These are phyloP conservation scores for Ormyrus rosae DNA, from an alignment of 2,888 invertebrate species.

Conservation along the genomic window DNA sequence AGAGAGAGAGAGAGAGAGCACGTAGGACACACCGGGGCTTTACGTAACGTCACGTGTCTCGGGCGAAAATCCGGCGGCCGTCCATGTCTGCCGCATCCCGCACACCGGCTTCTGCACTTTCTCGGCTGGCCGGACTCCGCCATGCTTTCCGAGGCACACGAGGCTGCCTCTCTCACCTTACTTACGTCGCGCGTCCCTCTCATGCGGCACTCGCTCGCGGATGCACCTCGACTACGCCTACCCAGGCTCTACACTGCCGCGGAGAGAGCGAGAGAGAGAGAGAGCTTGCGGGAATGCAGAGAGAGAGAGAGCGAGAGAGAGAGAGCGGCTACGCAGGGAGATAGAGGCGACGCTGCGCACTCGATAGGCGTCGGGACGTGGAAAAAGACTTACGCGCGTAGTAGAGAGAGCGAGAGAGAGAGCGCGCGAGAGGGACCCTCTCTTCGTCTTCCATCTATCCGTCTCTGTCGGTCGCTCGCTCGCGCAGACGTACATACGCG, in stretches of 20 bases:
- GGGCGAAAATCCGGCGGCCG: not conserved
- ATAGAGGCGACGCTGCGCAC: constrained; percentile 9
- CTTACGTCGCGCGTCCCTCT: not conserved
- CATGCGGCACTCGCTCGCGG: constrained; percentile 4
- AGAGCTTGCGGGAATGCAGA: not conserved
- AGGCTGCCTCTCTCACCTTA: not conserved
- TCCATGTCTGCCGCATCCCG: not conserved
- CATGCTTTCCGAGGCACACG: not conserved
- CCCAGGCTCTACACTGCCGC: constrained; percentile 20
- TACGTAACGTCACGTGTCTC: not conserved
- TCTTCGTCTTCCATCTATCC: not conserved
- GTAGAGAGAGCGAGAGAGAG: constrained; percentile 2
- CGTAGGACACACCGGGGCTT: too few relatives aligned
- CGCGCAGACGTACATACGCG: not conserved
- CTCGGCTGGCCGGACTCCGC: not conserved
- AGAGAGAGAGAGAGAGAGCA: too few relatives aligned
- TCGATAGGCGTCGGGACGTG: constrained; percentile 35
- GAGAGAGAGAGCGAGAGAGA: constrained; percentile 2
- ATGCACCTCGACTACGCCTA: constrained; percentile 50
- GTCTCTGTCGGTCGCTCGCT: not conserved
- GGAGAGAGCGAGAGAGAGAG: constrained; percentile 6
- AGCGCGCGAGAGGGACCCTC: not conserved
- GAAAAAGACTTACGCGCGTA: constrained; percentile 7
- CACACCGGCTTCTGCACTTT: not conserved
- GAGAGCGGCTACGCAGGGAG: not conserved